These are phyloP conservation scores for Drosophila kanekoi DNA, from an alignment of 2,888 invertebrate species.

Conservation along the genomic window DNA sequence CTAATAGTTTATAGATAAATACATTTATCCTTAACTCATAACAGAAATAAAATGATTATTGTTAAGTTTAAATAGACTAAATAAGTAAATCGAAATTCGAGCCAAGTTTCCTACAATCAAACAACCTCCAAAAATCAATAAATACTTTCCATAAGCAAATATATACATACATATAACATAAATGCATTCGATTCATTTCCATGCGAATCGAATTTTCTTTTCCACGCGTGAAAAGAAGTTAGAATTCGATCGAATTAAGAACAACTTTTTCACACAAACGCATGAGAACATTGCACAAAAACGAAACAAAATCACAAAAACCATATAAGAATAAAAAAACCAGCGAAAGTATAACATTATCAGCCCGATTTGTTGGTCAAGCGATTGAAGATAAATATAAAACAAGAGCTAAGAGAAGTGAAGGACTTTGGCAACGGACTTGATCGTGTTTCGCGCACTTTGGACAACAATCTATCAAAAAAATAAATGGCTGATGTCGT, in stretches of 20 bases:
- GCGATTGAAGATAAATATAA: too few species aligned
- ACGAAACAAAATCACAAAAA: too few species aligned
- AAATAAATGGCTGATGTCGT: conserved; percentile 1
- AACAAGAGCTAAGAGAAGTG: not conserved
- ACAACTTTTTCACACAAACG: too few species aligned
- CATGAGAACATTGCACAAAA: not conserved
- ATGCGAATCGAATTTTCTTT: too few species aligned
- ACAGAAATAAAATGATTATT: not conserved
- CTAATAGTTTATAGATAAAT: too few species aligned
- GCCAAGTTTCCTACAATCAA: not conserved
- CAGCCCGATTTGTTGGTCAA: too few species aligned
- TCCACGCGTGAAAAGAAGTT: too few species aligned
- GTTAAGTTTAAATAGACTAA: not conserved
- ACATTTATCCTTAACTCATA: too few species aligned
- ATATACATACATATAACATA: not conserved
- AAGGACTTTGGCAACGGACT: conserved; percentile 6
- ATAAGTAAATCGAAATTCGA: too few species aligned
- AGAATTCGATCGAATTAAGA: too few species aligned
- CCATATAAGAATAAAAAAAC: too few species aligned
- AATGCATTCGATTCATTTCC: not conserved
- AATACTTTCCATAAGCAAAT: not conserved
- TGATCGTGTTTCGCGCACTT: not conserved
- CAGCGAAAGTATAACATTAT: too few species aligned
- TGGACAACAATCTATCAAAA: conserved; percentile 7
- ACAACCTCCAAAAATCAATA: not conserved